A percentile compares a stretch with the other conserved stretches of the same genome.
Conservation (phyloP, 2,797 vertebrate genomes). For the Poecilia gillii region DNA sequence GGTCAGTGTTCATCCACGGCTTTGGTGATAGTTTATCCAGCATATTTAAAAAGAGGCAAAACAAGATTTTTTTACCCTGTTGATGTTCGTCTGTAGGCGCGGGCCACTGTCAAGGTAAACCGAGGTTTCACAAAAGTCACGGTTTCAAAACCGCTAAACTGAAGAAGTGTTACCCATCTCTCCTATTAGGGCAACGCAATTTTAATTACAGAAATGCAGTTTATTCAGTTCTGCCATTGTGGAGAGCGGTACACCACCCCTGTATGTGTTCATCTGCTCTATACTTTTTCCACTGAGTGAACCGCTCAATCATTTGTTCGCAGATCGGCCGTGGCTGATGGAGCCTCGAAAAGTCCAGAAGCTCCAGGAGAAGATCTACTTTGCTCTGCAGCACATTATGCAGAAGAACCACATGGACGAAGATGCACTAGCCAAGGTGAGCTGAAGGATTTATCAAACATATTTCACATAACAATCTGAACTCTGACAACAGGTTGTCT, state of each 20-base stretch:
- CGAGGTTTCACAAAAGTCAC: not conserved
- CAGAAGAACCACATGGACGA: conserved; percentile 99
- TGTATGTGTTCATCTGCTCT: not conserved
- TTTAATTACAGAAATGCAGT: not conserved
- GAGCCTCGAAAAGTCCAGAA: conserved; percentile 98
- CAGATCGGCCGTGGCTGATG: conserved; percentile 98
- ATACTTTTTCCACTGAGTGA: not conserved
- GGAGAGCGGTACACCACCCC: not conserved
- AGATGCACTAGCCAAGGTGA: conserved; percentile 95
- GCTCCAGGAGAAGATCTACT: conserved; percentile 99
- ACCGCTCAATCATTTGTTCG: conserved; percentile 6
- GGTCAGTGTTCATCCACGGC: conserved; percentile 77
- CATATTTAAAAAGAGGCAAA: not conserved
- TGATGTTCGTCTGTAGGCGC: not conserved
- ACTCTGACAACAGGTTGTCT: not conserved
- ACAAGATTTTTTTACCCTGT: not conserved
- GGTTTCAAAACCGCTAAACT: not conserved
- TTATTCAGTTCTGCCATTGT: not conserved
- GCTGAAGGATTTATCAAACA: conserved; percentile 15
- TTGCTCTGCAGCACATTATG: conserved; percentile 99
- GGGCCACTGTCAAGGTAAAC: not conserved
- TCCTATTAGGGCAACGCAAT: not conserved
- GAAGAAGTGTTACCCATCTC: not conserved
- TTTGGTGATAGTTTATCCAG: not conserved
- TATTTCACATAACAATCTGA: conserved; percentile 5